Conservation (phyloP, 2,888 invertebrate genomes). For the Athetis lepigone region DNA sequence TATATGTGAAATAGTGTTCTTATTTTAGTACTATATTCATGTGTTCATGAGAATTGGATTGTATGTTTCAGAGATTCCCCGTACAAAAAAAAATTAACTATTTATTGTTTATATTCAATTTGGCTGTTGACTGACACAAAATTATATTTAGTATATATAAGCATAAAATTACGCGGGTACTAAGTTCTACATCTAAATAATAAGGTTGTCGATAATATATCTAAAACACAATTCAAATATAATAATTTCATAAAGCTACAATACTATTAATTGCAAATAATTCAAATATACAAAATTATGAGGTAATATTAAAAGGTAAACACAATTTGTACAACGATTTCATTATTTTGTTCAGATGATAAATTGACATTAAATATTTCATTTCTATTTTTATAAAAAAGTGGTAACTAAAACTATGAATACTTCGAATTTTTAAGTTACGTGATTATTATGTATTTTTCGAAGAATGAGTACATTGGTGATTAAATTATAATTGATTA, state of each 20-base stretch:
- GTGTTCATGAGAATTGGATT: too few relatives aligned
- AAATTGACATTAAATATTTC: constrained; percentile 54
- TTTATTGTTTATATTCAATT: too few relatives aligned
- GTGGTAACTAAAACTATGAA: constrained; percentile 56
- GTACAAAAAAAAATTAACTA: too few relatives aligned
- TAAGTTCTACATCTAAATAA: constrained; percentile 14
- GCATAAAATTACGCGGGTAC: constrained; percentile 1
- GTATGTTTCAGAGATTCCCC: too few relatives aligned
- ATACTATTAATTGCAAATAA: constrained; percentile 57
- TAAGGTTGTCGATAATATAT: constrained; percentile 64
- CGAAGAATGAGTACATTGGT: constrained; percentile 12
- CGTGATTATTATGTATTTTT: constrained; percentile 22
- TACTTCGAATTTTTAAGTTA: constrained; percentile 31
- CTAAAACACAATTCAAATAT: constrained; percentile 57
- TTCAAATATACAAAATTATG: constrained; percentile 68
- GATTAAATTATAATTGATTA: not conserved
- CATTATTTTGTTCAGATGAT: constrained; percentile 65
- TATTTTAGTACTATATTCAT: too few relatives aligned
- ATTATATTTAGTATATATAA: too few relatives aligned
- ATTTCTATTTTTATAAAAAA: constrained; percentile 48
- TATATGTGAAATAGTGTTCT: constrained; percentile 5
- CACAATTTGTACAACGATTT: constrained; percentile 78
- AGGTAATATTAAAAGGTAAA: constrained; percentile 76
- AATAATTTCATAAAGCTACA: constrained; percentile 58
- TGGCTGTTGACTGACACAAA: not conserved